Evolutionary conservation across 2,797 vertebrate genomes (phyloP), one percentile per base, ranked within the genome.

Genomic region (Arrhamphus sclerolepis): DNA sequence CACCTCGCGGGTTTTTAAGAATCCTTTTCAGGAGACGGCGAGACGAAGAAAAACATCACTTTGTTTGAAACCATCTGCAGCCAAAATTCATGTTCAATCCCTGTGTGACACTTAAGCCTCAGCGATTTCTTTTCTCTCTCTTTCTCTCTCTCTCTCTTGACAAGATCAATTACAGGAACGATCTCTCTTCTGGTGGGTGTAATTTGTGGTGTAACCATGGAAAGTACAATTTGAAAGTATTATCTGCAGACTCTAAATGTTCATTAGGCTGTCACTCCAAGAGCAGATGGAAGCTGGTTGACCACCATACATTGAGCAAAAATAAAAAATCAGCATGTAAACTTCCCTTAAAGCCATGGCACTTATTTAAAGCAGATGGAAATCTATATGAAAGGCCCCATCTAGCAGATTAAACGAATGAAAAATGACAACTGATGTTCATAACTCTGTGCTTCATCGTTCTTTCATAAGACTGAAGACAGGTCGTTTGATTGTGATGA

Each of bases 221-320:
- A 81, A 76, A 74, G 66, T 78, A 58, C 70, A 19, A 63, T 73
- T 58, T 75, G 24, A 42, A 69, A 49, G 47, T 52, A 43, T 69
- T 52, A 69, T 76, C 58, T 65, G 8, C 39, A 52, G 20, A 44
- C 52, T 54, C 34, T 28, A 56, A 68, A 73, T 72, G 48, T 34
- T 71, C 46, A 65, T 68, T 63, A 73, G 44, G 28, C 57, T 81
- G 75, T 73, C 66, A 67, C 39, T 76, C 72, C 72, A 58, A 72
- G 18, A 40, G 31, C 41, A 62, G 26, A 55, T 28, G 28, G 31
- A 62, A 22, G 49, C 64, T 7, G 48, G 72, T 69, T 75, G 47
- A 70, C 52, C 56, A 19, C 56, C 48, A 62, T 20, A 4, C 21
- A 14, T 20, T 22, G 18, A 56, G 64, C 31, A 16, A 10, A 3